Conservation (phyloP, 2,113 vertebrate species). For the Neogobius melanostomus region DNA sequence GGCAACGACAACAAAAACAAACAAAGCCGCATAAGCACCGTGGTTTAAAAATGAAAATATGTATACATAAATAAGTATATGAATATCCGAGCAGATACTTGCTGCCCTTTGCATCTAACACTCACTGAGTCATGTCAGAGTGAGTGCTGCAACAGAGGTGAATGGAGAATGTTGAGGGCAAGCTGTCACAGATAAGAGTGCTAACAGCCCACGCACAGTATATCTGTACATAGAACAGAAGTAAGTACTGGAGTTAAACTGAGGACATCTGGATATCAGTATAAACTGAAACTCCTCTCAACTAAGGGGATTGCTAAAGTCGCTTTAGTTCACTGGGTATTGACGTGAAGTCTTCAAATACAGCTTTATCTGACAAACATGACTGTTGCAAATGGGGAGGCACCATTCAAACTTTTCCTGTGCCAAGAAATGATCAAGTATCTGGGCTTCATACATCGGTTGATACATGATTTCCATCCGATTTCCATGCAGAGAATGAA, state of each 20-base stretch:
- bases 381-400: background rate
- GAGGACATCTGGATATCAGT: background rate
- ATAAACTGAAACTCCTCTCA: background rate
- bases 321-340: background rate
- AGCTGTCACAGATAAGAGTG: background rate
- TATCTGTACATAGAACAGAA: background rate
- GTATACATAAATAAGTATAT: background rate
- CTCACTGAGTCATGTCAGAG: background rate
- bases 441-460: background rate
- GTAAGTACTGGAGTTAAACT: background rate
- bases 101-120: background rate
- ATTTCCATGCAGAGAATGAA: background rate
- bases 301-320: slow-evolving; percentile 3
- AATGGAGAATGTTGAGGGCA: background rate
- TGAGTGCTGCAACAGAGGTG: background rate
- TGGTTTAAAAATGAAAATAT: slow-evolving; percentile 3
- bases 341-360: slow-evolving; percentile 1
- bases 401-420: background rate
- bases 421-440: background rate
- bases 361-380: background rate
- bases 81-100: background rate
- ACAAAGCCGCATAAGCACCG: slow-evolving; percentile 10
- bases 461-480: background rate
- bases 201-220: background rate
- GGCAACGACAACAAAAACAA: slow-evolving; percentile 3